A percentile compares a stretch with the other conserved stretches of the same genome.
phyloP scores from a whole-genome alignment of 1,140 invertebrate genomes.

The Brachionus rotundiformis region DNA sequence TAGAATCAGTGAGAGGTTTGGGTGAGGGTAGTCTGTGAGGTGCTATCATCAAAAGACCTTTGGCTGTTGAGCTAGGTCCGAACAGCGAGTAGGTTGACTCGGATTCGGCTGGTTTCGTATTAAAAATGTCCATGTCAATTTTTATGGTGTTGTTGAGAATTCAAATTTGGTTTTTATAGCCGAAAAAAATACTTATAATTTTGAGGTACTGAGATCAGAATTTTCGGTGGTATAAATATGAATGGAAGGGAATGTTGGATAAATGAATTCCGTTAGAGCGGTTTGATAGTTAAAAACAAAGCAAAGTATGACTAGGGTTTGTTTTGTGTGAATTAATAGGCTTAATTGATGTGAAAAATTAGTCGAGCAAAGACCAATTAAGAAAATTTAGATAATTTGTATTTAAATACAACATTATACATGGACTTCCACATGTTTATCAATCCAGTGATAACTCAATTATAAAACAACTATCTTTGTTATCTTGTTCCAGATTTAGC shows the following conservation, averaged over 20 bases:
- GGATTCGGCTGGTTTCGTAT: neutral
- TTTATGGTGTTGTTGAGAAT: neutral
- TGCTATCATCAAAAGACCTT: constrained; percentile 1
- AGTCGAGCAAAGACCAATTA: constrained; percentile 33
- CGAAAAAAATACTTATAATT: neutral
- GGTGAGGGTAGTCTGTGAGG: neutral
- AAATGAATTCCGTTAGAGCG: constrained; percentile 11
- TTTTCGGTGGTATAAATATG: neutral
- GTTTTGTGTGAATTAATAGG: constrained; percentile 13
- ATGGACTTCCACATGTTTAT: neutral
- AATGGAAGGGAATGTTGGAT: constrained; percentile 7
- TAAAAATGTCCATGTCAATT: neutral
- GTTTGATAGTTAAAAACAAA: neutral
- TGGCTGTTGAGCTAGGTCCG: neutral
- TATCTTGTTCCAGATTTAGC: neutral
- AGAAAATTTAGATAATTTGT: neutral
- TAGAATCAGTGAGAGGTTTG: neutral
- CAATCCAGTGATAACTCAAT: neutral
- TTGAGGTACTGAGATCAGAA: neutral
- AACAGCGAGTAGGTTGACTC: neutral
- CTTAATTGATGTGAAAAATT: constrained; percentile 14
- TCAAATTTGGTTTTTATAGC: neutral
- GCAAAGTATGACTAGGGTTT: neutral
- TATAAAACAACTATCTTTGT: neutral
- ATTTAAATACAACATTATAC: neutral